phyloP scores from a whole-genome alignment of 2,113 vertebrate genomes.

The Xenopus laevis region DNA sequence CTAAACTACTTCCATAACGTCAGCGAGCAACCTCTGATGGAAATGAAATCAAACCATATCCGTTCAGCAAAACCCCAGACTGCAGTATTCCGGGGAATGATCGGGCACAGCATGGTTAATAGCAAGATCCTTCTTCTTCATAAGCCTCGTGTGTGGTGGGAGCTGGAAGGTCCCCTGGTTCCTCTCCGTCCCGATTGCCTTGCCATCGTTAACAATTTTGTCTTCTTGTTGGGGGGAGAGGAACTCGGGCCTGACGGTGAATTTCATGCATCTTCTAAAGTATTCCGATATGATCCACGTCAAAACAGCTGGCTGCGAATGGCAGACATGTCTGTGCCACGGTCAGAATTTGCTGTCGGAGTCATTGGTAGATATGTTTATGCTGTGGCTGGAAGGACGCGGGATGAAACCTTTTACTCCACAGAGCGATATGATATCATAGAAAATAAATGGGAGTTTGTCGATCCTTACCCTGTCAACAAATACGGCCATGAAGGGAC shows the following conservation, averaged over 20 bases:
- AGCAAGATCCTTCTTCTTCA: conserved; percentile 97
- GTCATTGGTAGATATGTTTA: conserved; percentile 95
- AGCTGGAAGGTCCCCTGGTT: conserved; percentile 94
- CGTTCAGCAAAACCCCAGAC: conserved; percentile 94
- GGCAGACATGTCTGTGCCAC: conserved; percentile 97
- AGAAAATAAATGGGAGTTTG: conserved; percentile 96
- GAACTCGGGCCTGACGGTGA: conserved; percentile 93
- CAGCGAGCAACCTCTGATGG: conserved; percentile 91
- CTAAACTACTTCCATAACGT: conserved; percentile 93
- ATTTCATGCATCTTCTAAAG: conserved; percentile 97
- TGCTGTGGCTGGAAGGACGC: conserved; percentile 91
- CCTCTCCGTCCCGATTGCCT: conserved; percentile 93
- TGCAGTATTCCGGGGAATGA: conserved; percentile 97
- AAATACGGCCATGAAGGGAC: conserved; percentile 97
- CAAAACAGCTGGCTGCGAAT: conserved; percentile 95
- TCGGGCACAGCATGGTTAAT: conserved; percentile 98
- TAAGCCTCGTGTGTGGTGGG: conserved; percentile 96
- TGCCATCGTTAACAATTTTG: conserved; percentile 96
- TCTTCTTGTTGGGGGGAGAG: conserved; percentile 94
- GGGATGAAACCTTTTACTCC: conserved; percentile 96
- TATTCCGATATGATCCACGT: conserved; percentile 93
- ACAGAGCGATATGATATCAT: conserved; percentile 97
- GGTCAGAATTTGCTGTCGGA: conserved; percentile 95
- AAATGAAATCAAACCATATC: conserved; percentile 89
- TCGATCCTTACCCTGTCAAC: conserved; percentile 96